Evolutionary conservation across 2,888 invertebrate species (phyloP), one percentile per base, ranked within the genome.

Genomic region (Sarcophaga carnaria): DNA sequence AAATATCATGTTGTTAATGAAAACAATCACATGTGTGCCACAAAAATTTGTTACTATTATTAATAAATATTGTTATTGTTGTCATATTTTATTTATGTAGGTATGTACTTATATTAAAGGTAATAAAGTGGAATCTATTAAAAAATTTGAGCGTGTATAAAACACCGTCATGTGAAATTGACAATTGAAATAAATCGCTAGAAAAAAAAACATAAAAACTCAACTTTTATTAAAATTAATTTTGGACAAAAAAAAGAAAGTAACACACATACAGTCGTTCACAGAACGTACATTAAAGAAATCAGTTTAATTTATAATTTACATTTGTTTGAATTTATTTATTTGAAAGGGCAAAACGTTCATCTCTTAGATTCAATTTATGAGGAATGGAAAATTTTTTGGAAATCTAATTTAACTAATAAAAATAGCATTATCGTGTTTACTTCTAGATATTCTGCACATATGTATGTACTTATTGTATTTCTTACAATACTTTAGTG

Each of bases 21-120:
- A 63, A 75, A 22, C 47, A 37, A 59, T 74, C 25, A 79, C 79
- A 83, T 83, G 74, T 70, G 63, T 12, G 64, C 64, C 45, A 72
- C 54, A 67, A 72, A 27, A 67, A 54, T 66, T 25, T 76, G 20
- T 49, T 25, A 12, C 4, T 54, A 49, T 64, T 4, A 12, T 69
- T 67, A 69, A 25, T 77, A 75, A 63, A 37, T 59, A 27, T 25
- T 17, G 62, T 66, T 66, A 47, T 67, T 37, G 25, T 77, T 71
- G 60, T 63, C 69, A 75, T 71, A 10, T 37, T 37, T 37, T 37
- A 37, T 10, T 10, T 37, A 37, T 6, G 37, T 37, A 37, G 8
- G 3, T 37, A 10, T 37, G 37, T 37, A 37, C 8, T 6, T 37
- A 37, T 37, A 37, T 8, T 37, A 10, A 37, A 37, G 37, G 37